Percentiles rank a stretch among this genome's conserved stretches.
Conservation (phyloP, 1,140 invertebrate species). For the honey bee (Apis mellifera) region Amel_HAv3.1 CM009945.2:5049501-5050000, state of each 20-base stretch:
- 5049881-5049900: conserved; percentile 36
- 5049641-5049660: no score
- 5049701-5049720: conserved; percentile 7
- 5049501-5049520: no score
- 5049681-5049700: background rate
- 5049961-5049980: background rate
- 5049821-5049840: conserved; percentile 16
- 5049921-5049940: conserved; percentile 14
- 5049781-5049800: conserved; percentile 48
- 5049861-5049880: background rate
- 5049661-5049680: background rate
- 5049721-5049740: conserved; percentile 17
- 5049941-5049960: background rate
- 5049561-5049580: no score
- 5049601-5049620: no score
- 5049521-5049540: no score
- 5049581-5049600: no score
- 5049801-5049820: conserved; percentile 21
- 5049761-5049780: conserved; percentile 39
- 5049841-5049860: conserved; percentile 19
- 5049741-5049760: conserved; percentile 18
- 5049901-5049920: conserved; percentile 47
- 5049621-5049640: no score
- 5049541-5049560: no score
- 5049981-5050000: background rate